Percentiles rank a stretch among this genome's conserved stretches.
Conservation (phyloP, 1,140 invertebrate species). For the Tetramorium alpestre region DNA sequence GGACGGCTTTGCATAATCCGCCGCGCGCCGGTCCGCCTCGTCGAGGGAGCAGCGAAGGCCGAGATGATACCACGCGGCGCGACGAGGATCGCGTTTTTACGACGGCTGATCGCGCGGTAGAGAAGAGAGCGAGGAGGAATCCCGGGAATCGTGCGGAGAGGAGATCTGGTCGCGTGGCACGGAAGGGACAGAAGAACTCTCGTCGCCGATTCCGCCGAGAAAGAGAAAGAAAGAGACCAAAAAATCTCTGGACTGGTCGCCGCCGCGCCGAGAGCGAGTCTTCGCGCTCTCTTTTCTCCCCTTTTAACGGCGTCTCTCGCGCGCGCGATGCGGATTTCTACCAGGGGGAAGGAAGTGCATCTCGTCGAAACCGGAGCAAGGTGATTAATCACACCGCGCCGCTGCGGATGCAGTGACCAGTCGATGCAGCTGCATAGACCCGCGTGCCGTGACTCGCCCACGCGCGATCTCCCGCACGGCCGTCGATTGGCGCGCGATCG, state of each 20-base stretch:
- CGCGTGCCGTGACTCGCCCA: slow-evolving; percentile 43
- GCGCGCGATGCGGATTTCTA: background rate
- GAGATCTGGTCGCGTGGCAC: background rate
- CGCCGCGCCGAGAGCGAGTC: background rate
- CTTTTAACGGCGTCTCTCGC: background rate
- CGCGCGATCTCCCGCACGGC: background rate
- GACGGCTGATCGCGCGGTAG: background rate
- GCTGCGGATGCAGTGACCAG: slow-evolving; percentile 68
- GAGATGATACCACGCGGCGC: background rate
- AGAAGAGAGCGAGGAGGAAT: background rate
- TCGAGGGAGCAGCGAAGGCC: background rate
- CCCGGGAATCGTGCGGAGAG: background rate
- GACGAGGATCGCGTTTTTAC: slow-evolving; percentile 29
- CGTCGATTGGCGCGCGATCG: background rate
- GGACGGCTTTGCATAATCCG: slow-evolving; percentile 43
- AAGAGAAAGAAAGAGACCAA: background rate
- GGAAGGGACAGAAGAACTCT: background rate
- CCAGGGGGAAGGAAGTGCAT: slow-evolving; percentile 11
- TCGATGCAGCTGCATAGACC: slow-evolving; percentile 57
- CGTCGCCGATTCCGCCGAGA: background rate
- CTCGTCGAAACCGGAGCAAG: slow-evolving; percentile 66
- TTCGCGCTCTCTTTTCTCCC: background rate
- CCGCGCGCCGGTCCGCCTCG: background rate
- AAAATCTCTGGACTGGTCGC: slow-evolving; percentile 29
- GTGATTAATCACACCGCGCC: slow-evolving; percentile 65